Base-by-base conservation (phyloP, 2,888 invertebrate species). In the Drosophila longiperda region DNA sequence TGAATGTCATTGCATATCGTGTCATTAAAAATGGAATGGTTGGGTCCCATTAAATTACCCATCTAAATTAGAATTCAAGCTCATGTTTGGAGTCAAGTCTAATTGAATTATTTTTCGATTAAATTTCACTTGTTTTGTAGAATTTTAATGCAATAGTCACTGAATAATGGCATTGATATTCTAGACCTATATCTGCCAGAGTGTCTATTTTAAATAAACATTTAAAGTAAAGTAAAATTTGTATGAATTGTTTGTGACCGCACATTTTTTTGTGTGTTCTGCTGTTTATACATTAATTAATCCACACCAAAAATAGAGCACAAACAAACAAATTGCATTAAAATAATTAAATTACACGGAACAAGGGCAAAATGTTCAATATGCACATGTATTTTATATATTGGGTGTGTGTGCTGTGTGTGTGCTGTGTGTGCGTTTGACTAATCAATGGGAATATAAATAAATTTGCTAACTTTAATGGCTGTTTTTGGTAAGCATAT, bases 271-370 rank as follows among this genome's bases (percentile, higher is more conserved):
- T 61, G 23, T 55, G 57, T 57, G 26, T 40, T 36, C 32, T 55
- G 40, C 40, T 90, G 80, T 89, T 90, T 82, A 90, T 89, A 78
- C 76, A 80, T 85, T 90, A 87, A 89, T 89, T 90, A 90, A 84
- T 89, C 65, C 86, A 66, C 59, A 60, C 75, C 69, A 77, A 77
- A 75, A 77, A 74, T 74, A 74, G 82, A 79, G 61, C 81, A 75
- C 77, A 78, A 77, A 75, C 83, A 74, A 70, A 71, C 77, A 72
- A 77, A 88, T 84, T 82, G 74, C 89, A 90, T 89, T 87, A 85
- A 89, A 87, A 90, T 80, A 85, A 85, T 74, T 77, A 80, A 87
- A 87, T 84, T 79, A 89, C 88, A 73, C 70, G 60, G 45, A 40
- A 64, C 66, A 69, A 60, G 40, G 49, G 53, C 36, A 54, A 40